A percentile compares a stretch with the other conserved stretches of the same genome.
phyloP scores from a whole-genome alignment of 2,113 vertebrate genomes.

The Thamnaconus septentrionalis region DNA sequence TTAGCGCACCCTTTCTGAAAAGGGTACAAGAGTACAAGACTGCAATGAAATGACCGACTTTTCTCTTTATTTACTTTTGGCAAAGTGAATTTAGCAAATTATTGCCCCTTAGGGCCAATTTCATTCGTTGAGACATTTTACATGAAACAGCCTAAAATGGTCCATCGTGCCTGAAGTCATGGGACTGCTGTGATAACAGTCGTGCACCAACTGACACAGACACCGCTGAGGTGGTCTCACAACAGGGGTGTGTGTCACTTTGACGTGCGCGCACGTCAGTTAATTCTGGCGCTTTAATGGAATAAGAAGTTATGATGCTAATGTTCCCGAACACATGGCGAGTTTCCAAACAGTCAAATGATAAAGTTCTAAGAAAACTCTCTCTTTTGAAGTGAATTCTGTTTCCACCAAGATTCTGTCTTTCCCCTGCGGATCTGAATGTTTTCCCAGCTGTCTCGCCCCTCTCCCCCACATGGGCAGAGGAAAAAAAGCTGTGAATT shows the following conservation, averaged over 20 bases:
- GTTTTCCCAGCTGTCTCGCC: slow-evolving; percentile 35
- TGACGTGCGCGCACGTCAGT: slow-evolving; percentile 7
- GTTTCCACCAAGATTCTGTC: neutral
- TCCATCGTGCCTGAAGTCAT: slow-evolving; percentile 18
- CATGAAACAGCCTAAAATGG: no score
- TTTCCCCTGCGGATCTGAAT: slow-evolving; percentile 13
- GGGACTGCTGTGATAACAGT: slow-evolving; percentile 16
- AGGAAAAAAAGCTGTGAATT: slow-evolving; percentile 41
- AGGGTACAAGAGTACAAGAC: no score
- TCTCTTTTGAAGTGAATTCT: neutral
- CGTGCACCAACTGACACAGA: slow-evolving; percentile 54
- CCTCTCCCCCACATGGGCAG: slow-evolving; percentile 1
- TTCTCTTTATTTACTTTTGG: no score
- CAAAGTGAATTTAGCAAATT: no score
- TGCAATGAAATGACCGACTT: no score
- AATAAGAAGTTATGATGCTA: no score
- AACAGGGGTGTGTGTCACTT: slow-evolving; percentile 42
- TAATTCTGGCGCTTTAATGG: neutral
- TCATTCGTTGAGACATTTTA: no score
- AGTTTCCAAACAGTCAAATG: slow-evolving; percentile 2
- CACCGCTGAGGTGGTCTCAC: slow-evolving; percentile 60
- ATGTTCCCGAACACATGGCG: slow-evolving; percentile 1
- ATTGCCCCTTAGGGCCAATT: no score
- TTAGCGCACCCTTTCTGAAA: no score
- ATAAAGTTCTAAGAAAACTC: neutral